A percentile compares a stretch with the other conserved stretches of the same genome.
These are phyloP conservation scores for Tympanuchus pallidicinctus DNA, from an alignment of 2,113 vertebrate genomes.

Conservation along the genomic window DNA sequence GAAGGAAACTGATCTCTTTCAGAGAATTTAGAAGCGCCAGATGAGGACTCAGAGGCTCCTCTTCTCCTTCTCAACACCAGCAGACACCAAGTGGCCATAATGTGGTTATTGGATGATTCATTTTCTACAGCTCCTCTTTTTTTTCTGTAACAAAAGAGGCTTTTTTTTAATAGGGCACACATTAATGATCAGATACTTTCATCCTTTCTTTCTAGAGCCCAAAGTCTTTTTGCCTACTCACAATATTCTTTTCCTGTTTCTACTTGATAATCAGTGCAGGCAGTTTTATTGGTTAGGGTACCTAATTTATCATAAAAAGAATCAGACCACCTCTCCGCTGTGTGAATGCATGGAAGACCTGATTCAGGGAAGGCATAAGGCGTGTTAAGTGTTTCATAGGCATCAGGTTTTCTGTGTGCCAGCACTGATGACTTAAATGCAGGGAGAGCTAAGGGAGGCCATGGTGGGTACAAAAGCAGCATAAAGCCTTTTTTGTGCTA, in stretches of 20 bases:
- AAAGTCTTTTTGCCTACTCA: conserved; percentile 11
- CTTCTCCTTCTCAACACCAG: background rate
- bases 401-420: conserved; percentile 11
- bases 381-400: background rate
- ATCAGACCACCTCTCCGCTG: conserved; percentile 54
- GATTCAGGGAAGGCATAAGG: conserved; percentile 4
- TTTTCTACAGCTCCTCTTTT: conserved; percentile 17
- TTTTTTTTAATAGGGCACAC: conserved; percentile 54
- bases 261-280: conserved; percentile 22
- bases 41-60: background rate
- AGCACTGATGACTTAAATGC: background rate
- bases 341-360: conserved; percentile 19
- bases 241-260: conserved; percentile 5
- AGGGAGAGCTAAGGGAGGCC: background rate
- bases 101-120: background rate
- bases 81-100: background rate
- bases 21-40: background rate
- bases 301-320: conserved; percentile 63
- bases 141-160: conserved; percentile 29
- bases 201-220: conserved; percentile 35
- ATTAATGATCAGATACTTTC: conserved; percentile 25
- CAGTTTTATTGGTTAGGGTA: conserved; percentile 33
- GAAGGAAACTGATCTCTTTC: background rate
- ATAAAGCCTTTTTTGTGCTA: conserved; percentile 37
- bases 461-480: conserved; percentile 23